Percentiles rank a stretch among this genome's conserved stretches.
These are phyloP conservation scores for Nesogale talazaci DNA, from an alignment of 2,113 vertebrate genomes.

Conservation along the genomic window DNA sequence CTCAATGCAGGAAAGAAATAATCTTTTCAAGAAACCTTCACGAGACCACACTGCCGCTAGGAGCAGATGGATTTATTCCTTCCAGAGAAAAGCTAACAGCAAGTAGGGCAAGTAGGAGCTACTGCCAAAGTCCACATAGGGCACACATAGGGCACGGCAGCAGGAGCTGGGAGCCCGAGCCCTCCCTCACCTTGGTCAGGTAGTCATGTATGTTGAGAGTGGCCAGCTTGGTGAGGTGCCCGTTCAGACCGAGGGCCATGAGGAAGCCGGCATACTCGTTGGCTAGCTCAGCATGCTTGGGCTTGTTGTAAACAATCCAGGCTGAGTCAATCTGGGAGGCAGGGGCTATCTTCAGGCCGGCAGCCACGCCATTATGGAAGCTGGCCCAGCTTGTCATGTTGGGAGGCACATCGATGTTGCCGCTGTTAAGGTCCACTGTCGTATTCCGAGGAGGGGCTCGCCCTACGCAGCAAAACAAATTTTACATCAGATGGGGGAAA, in stretches of 20 bases:
- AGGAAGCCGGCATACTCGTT: slow-evolving; percentile 98
- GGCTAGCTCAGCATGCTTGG: slow-evolving; percentile 95
- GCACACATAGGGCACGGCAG: too few relatives aligned
- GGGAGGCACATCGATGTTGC: slow-evolving; percentile 97
- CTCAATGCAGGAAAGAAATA: not conserved
- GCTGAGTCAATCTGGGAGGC: slow-evolving; percentile 98
- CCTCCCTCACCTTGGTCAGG: slow-evolving; percentile 95
- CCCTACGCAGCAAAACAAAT: slow-evolving; percentile 84
- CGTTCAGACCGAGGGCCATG: slow-evolving; percentile 97
- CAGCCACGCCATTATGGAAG: slow-evolving; percentile 98
- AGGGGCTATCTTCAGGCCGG: slow-evolving; percentile 96
- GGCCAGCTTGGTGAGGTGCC: slow-evolving; percentile 97
- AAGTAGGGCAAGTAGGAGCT: not conserved
- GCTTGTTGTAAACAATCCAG: slow-evolving; percentile 99
- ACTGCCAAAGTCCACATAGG: not conserved
- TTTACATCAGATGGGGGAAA: not conserved
- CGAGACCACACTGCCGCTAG: not conserved
- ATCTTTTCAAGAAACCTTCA: not conserved
- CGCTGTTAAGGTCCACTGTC: slow-evolving; percentile 97
- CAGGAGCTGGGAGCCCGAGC: not conserved
- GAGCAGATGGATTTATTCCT: not conserved
- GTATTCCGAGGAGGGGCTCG: slow-evolving; percentile 95
- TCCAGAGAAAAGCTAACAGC: not conserved
- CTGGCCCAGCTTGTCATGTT: slow-evolving; percentile 99
- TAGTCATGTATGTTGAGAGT: slow-evolving; percentile 98